phyloP scores from a whole-genome alignment of 2,888 invertebrate species.

The Epirrhoe alternata region DNA sequence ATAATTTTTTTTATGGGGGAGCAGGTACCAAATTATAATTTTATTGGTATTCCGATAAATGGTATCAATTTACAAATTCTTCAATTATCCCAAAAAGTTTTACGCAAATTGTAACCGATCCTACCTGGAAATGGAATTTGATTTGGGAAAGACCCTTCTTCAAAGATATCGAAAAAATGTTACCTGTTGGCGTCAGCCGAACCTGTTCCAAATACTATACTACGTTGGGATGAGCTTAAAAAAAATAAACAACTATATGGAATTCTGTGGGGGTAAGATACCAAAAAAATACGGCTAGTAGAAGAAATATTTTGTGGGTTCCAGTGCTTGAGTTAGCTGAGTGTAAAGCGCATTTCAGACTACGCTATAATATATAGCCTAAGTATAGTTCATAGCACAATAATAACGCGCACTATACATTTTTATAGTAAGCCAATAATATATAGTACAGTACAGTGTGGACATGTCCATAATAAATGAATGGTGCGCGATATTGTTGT shows the following conservation, averaged over 20 bases:
- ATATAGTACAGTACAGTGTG: no score
- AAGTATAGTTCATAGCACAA: no score
- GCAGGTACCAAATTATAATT: neutral
- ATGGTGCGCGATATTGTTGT: no score
- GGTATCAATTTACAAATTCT: conserved; percentile 25
- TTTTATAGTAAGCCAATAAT: no score
- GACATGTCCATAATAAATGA: no score
- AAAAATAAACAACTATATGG: no score
- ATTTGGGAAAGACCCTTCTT: conserved; percentile 68
- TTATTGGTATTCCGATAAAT: conserved; percentile 3
- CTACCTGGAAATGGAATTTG: conserved; percentile 51
- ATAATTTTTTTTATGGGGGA: neutral
- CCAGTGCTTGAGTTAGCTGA: neutral
- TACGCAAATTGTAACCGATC: conserved; percentile 46
- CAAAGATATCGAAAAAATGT: conserved; percentile 53
- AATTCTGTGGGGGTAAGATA: no score
- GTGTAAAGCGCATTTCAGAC: no score
- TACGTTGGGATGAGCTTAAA: conserved; percentile 58
- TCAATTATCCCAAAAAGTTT: conserved; percentile 36
- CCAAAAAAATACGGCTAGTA: conserved; percentile 18
- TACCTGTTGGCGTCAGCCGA: conserved; percentile 67
- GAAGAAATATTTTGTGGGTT: conserved; percentile 3
- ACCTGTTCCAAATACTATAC: conserved; percentile 72
- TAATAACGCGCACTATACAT: no score
- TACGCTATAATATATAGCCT: no score